These are phyloP conservation scores for Lasioglossum albipes DNA, from an alignment of 1,140 invertebrate species.

Conservation along the genomic window DNA sequence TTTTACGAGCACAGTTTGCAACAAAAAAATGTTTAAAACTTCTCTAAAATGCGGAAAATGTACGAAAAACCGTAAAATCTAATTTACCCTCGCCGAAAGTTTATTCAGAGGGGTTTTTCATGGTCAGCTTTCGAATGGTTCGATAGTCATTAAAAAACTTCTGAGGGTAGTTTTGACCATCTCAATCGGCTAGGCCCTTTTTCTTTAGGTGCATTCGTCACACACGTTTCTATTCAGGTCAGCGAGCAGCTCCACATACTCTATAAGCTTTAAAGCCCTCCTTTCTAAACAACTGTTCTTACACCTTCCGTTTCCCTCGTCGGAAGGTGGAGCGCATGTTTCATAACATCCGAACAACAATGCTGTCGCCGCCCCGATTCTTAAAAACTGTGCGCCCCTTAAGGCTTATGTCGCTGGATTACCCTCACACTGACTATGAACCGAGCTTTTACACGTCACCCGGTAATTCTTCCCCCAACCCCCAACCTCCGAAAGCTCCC, in stretches of 20 bases:
- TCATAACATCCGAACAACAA: slow-evolving; percentile 9
- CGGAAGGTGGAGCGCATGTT: slow-evolving; percentile 6
- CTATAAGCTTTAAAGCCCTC: background rate
- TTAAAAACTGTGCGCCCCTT: slow-evolving; percentile 7
- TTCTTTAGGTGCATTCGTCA: background rate
- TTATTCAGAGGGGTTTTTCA: too few species aligned
- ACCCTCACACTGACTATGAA: background rate
- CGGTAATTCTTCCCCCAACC: background rate
- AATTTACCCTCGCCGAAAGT: too few species aligned
- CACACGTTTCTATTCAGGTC: background rate
- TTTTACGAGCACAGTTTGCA: too few species aligned
- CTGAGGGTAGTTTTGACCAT: too few species aligned
- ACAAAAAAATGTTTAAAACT: too few species aligned
- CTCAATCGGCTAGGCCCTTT: too few species aligned
- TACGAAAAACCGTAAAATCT: too few species aligned
- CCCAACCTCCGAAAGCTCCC: background rate
- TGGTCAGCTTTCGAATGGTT: too few species aligned
- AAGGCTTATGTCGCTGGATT: slow-evolving; percentile 9
- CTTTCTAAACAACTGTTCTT: background rate
- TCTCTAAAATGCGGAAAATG: too few species aligned
- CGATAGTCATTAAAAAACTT: too few species aligned
- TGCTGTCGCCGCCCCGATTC: slow-evolving; percentile 5
- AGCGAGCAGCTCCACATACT: background rate
- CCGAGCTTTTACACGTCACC: slow-evolving; percentile 1
- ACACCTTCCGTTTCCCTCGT: background rate